These are phyloP conservation scores for Microctenopoma stevenorrisi DNA, from an alignment of 2,797 vertebrate species.

Conservation along the genomic window DNA sequence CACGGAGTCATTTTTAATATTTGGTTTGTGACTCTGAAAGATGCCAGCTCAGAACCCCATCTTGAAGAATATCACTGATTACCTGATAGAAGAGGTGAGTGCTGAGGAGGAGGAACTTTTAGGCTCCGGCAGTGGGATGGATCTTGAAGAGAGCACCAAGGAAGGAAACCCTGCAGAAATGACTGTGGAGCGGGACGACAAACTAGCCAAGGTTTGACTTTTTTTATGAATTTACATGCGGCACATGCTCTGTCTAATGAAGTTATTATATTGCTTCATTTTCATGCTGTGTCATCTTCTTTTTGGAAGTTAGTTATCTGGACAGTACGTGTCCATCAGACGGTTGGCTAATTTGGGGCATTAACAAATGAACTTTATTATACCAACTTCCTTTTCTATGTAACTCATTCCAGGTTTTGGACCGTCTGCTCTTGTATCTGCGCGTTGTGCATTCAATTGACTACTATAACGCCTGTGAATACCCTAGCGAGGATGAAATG, in stretches of 20 bases:
- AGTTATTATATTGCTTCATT: neutral
- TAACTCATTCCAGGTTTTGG: constrained; percentile 85
- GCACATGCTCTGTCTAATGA: neutral
- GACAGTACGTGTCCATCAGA: neutral
- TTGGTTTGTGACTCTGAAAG: constrained; percentile 49
- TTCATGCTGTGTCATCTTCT: neutral
- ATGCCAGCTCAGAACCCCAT: constrained; percentile 91
- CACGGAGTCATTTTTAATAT: neutral
- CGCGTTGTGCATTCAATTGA: constrained; percentile 94
- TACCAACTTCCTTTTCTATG: neutral
- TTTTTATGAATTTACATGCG: neutral
- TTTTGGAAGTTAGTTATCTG: neutral
- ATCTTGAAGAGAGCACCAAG: constrained; percentile 86
- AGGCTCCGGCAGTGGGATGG: constrained; percentile 84
- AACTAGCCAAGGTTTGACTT: constrained; percentile 88
- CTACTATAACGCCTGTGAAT: constrained; percentile 95
- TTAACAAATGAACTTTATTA: neutral
- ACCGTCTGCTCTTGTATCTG: constrained; percentile 90
- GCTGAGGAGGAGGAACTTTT: constrained; percentile 94
- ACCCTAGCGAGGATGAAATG: constrained; percentile 96
- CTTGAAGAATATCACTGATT: constrained; percentile 94
- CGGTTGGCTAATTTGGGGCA: neutral
- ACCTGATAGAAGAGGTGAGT: constrained; percentile 95
- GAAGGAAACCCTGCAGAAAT: constrained; percentile 91
- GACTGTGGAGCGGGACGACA: constrained; percentile 92